Evolutionary conservation across 2,888 invertebrate genomes (phyloP), one percentile per base, ranked within the genome.

Genomic region (Syrphus vitripennis): DNA sequence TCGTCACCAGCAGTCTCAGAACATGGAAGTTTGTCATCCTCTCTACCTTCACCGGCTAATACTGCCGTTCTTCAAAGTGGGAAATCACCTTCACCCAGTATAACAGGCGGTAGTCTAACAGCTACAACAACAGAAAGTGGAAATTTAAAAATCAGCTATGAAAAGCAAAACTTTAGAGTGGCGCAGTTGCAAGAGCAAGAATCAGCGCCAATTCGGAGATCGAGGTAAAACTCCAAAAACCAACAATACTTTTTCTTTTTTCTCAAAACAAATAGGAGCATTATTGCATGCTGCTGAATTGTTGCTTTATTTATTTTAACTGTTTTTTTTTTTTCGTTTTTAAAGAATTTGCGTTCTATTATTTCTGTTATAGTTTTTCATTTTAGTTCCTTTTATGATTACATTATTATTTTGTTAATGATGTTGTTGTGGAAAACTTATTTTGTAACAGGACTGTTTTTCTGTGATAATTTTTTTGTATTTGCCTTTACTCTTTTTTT

Each of bases 141-240:
- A 16, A 93, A 93, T 81, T 89, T 94, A 50, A 94, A 94, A 90
- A 93, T 94, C 10, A 93, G 93, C 42, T 94, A 92, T 88, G 94
- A 94, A 88, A 94, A 94, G 88, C 94, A 94, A 89, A 90, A 92
- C 45, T 91, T 92, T 34, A 91, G 93, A 48, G 90, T 93, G 83
- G 92, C 93, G 70, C 92, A 93, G 77, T 88, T 93, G 87, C 92
- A 93, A 50, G 91, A 92, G 31, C 91, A 92, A 84, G 93, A 93
- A 81, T 93, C 93, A 53, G 92, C 93, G 59, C 93, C 93, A n/a
- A 92, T 92, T 3, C 94, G 95, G 88, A 92, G 94, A 89, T 94
- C 94, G 87, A 94, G 94, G 94, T 94, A 19, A 0, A 63, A 45
- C 12, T 0, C 7, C 0, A 59, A 59, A 16, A 31, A 2, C n/a